Conservation (phyloP, 2,888 invertebrate species). For the Psococerastis gibbosa region DNA sequence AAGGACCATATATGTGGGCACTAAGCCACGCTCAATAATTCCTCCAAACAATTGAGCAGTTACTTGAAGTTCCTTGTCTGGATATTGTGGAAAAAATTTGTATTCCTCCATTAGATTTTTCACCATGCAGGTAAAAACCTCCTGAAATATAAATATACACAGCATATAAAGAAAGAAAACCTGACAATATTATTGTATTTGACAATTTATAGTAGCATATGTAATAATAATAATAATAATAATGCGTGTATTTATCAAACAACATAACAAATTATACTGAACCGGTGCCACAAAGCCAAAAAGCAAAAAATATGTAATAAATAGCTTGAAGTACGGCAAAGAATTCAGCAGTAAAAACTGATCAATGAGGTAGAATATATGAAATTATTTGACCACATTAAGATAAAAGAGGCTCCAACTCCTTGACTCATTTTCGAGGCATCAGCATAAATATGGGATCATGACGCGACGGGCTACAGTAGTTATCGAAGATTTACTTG, state of each 20-base stretch:
- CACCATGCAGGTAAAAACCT: constrained; percentile 89
- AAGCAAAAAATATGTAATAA: too few relatives aligned
- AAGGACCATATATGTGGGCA: constrained; percentile 65
- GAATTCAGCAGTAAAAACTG: constrained; percentile 1
- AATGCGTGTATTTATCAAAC: too few relatives aligned
- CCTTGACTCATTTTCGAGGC: too few relatives aligned
- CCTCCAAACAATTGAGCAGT: constrained; percentile 97
- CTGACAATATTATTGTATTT: neutral
- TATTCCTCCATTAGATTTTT: constrained; percentile 97
- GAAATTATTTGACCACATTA: too few relatives aligned
- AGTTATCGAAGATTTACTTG: too few relatives aligned
- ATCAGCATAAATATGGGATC: too few relatives aligned
- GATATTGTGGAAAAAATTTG: constrained; percentile 95
- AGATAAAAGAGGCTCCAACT: too few relatives aligned
- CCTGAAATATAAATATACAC: constrained; percentile 20
- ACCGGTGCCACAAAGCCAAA: too few relatives aligned
- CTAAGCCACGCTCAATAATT: constrained; percentile 85
- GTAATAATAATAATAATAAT: too few relatives aligned
- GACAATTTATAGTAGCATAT: neutral
- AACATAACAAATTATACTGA: too few relatives aligned
- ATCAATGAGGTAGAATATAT: neutral
- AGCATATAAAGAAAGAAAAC: constrained; percentile 12
- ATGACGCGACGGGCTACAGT: too few relatives aligned
- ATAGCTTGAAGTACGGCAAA: too few relatives aligned
- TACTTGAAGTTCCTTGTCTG: constrained; percentile 91